A percentile compares a stretch with the other conserved stretches of the same genome.
These are phyloP conservation scores for Anastrepha ludens DNA, from an alignment of 1,140 invertebrate species.

Conservation along the genomic window DNA sequence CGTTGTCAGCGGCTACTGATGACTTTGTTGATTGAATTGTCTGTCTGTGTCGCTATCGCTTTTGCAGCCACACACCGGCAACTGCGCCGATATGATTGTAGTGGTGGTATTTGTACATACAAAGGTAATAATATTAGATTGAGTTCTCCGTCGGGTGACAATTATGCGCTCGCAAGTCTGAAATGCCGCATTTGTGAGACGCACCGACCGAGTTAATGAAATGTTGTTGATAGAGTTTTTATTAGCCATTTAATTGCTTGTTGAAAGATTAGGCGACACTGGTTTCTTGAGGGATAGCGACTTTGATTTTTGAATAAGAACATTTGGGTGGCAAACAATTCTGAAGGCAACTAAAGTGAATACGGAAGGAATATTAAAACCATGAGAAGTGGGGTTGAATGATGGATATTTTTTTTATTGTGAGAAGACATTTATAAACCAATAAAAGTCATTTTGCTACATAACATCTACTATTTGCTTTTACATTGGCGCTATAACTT, in stretches of 20 bases:
- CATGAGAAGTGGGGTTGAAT: no score
- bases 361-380: neutral
- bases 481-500: no score
- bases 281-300: neutral
- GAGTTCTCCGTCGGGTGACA: slow-evolving; percentile 25
- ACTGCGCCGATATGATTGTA: neutral
- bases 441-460: no score
- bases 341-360: neutral
- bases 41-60: slow-evolving; percentile 52
- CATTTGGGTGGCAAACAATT: neutral
- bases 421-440: no score
- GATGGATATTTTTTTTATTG: no score
- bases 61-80: neutral
- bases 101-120: no score
- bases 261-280: slow-evolving; percentile 25
- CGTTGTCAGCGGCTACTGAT: slow-evolving; percentile 56
- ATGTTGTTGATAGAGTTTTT: slow-evolving; percentile 39
- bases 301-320: neutral
- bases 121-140: neutral
- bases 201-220: slow-evolving; percentile 37
- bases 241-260: slow-evolving; percentile 50
- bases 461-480: no score
- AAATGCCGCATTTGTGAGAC: slow-evolving; percentile 2
- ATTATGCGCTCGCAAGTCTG: slow-evolving; percentile 1
- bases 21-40: slow-evolving; percentile 71